phyloP scores from a whole-genome alignment of 2,113 vertebrate genomes.

The Damaliscus lunatus region DNA sequence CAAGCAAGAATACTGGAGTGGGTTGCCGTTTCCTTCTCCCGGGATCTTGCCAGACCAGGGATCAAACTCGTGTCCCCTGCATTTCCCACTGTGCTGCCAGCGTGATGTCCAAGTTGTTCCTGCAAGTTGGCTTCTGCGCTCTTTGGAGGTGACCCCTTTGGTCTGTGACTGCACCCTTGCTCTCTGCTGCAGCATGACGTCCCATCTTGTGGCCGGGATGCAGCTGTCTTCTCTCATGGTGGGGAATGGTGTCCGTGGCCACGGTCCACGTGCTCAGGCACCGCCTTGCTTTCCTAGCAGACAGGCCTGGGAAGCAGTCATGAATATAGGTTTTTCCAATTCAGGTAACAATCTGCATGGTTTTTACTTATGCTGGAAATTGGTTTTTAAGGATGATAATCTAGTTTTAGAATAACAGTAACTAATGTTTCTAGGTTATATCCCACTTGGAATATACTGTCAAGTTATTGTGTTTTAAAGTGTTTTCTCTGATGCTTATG shows the following conservation, averaged over 20 bases:
- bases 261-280: accelerated
- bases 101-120: background rate
- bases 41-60: background rate
- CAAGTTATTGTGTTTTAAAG: background rate
- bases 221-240: background rate
- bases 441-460: background rate
- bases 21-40: background rate
- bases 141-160: background rate
- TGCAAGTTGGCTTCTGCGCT: background rate
- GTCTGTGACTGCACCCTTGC: background rate
- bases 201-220: background rate
- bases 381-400: background rate
- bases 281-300: background rate
- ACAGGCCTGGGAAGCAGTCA: background rate
- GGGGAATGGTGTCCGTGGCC: background rate
- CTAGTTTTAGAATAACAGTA: background rate
- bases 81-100: background rate
- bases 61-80: background rate
- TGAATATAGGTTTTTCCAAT: background rate
- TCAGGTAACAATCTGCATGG: background rate
- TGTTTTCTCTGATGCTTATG: background rate
- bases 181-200: background rate
- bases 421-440: background rate
- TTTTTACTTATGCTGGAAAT: background rate
- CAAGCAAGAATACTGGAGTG: background rate